Base-by-base conservation (phyloP, 2,888 invertebrate species). In the Campoplex nolae region DNA sequence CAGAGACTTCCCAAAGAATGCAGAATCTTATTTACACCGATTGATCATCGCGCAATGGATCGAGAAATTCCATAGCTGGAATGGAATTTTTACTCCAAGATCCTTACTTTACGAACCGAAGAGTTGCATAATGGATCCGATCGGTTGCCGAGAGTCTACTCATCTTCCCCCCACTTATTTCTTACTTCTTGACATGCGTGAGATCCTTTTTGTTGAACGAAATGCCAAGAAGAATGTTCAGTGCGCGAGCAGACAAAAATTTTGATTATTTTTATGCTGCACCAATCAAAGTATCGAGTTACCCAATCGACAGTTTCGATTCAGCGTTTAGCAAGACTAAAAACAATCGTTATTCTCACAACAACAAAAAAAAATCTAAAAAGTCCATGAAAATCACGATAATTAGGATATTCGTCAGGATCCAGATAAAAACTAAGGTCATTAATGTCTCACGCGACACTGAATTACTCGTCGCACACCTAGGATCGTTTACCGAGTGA, bases 101-200 rank as follows among this genome's bases (percentile, higher is more conserved):
- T 90, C 87, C 89, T 90, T 89, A 92, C 92, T 93, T 94, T 93
- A 93, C 92, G 93, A 90, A 90, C 91, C 93, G 92, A 90, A 91
- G 90, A 92, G 92, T 92, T 94, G 92, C 93, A 94, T 94, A 93
- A 94, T 94, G 93, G 91, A 93, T 93, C 88, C 79, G 54, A 54
- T 70, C 42, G 56, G 48, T 56, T 23, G 23, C 23, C 23, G 68
- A 38, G 56, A 89, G 89, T 74, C 70, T 54, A 92, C 92, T 90
- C 90, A 90, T 67, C 67, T 56, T 42, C 48, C 28, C 58, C 42
- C 58, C 42, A 13, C 67, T 18, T 23, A 8, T 23, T 65, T 42
- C 7, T 23, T 7, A 1, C 13, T 38, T 18, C 13, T 13, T 0
- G 11, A 38, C 42, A 9, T 62, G 67, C 77, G 86, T 81, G 84